phyloP scores from a whole-genome alignment of 1,140 invertebrate species.

The Drosophila elegans region DNA sequence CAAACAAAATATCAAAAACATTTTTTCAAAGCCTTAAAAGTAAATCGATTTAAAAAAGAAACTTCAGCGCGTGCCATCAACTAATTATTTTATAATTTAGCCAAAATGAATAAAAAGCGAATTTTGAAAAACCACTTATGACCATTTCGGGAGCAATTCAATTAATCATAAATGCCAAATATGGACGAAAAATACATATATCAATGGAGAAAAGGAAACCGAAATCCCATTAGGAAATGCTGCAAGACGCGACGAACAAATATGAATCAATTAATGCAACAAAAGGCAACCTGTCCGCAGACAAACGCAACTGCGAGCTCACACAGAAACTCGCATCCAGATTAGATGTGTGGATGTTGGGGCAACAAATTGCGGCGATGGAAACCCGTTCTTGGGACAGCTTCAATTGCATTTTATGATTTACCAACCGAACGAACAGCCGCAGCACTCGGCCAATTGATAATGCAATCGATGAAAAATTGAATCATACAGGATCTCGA shows the following conservation, averaged over 20 bases:
- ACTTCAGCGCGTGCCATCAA: constrained; percentile 28
- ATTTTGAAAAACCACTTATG: constrained; percentile 23
- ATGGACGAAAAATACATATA: constrained; percentile 46
- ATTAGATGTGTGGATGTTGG: constrained; percentile 26
- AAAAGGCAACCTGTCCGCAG: constrained; percentile 68
- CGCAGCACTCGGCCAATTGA: constrained; percentile 60
- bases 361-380: constrained; percentile 62
- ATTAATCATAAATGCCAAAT: constrained; percentile 73
- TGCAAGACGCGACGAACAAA: constrained; percentile 61
- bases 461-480: constrained; percentile 76
- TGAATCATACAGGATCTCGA: constrained; percentile 49
- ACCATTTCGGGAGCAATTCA: constrained; percentile 60
- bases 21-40: constrained; percentile 22
- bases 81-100: constrained; percentile 52
- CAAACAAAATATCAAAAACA: not conserved
- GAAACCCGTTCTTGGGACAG: constrained; percentile 76
- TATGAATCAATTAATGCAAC: constrained; percentile 81
- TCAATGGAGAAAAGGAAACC: constrained; percentile 43
- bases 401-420: constrained; percentile 75
- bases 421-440: constrained; percentile 40
- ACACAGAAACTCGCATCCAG: constrained; percentile 9
- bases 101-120: constrained; percentile 31
- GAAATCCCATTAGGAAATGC: constrained; percentile 58
- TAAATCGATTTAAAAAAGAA: constrained; percentile 24
- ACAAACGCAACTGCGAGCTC: constrained; percentile 3